Conservation (phyloP, 1,140 invertebrate species). For the Phthorimaea operculella region DNA sequence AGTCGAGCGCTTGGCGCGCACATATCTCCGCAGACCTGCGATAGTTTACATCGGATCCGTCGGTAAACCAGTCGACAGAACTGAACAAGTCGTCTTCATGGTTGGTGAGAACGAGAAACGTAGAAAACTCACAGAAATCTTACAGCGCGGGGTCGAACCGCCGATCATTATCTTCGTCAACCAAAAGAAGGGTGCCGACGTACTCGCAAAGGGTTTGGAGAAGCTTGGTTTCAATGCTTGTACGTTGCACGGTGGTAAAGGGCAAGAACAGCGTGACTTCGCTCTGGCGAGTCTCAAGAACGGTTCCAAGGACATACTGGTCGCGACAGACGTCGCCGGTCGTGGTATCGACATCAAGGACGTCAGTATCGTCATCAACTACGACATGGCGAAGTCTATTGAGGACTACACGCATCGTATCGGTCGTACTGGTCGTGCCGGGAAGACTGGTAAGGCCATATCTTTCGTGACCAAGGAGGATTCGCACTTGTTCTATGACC, state of each 20-base stretch:
- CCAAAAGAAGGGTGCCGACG: slow-evolving; percentile 99
- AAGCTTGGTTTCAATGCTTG: slow-evolving; percentile 97
- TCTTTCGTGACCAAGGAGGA: slow-evolving; percentile 98
- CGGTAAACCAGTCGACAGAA: slow-evolving; percentile 97
- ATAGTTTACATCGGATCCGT: slow-evolving; percentile 99
- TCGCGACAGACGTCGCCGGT: slow-evolving; percentile 99
- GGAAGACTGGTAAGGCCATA: slow-evolving; percentile 95
- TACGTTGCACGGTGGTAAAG: slow-evolving; percentile 99
- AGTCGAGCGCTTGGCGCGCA: slow-evolving; percentile 95
- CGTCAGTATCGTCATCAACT: slow-evolving; percentile 98
- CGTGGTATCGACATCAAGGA: slow-evolving; percentile 99
- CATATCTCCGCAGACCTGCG: slow-evolving; percentile 94
- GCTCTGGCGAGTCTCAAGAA: slow-evolving; percentile 95
- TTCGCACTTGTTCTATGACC: slow-evolving; percentile 94
- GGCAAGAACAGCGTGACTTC: slow-evolving; percentile 99
- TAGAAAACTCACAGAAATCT: slow-evolving; percentile 87
- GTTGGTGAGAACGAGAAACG: slow-evolving; percentile 95
- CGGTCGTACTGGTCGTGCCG: slow-evolving; percentile 98
- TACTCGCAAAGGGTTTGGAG: slow-evolving; percentile 95
- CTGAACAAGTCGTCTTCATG: slow-evolving; percentile 98
- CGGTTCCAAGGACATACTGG: slow-evolving; percentile 96
- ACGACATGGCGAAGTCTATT: slow-evolving; percentile 99
- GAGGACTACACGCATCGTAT: slow-evolving; percentile 99
- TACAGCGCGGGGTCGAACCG: slow-evolving; percentile 89
- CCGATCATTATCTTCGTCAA: slow-evolving; percentile 99